Evolutionary conservation across 2,888 invertebrate genomes (phyloP), one percentile per base, ranked within the genome.

Genomic region (Drosophila sordidula): DNA sequence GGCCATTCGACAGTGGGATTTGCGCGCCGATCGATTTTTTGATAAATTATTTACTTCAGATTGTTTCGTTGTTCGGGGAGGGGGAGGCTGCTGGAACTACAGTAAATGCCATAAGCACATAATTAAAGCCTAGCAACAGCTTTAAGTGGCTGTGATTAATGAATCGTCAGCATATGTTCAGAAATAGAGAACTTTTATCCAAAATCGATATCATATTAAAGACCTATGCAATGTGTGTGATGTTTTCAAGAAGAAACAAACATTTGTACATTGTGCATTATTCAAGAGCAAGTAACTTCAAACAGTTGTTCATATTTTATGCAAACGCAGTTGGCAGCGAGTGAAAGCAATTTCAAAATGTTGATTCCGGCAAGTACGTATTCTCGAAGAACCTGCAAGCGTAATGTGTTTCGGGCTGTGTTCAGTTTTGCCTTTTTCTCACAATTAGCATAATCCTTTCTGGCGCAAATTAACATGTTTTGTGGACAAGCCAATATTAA

Each of bases 21-120:
- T 80, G 72, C 47, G 69, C n/a, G 56, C 57, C 63, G 68, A 85
- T 83, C 80, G 84, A 83, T 86, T 78, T 72, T 78, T 62, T 83
- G 87, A 86, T 86, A 80, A 83, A 86, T 86, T 86, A 86, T 83
- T 76, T 83, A 76, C 62, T 55, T 42, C 61, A 67, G 47, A 68
- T 47, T 62, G 42, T 16, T 9, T n/a, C 9, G 12, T 12, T 12
- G 11, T 12, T 16, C 4, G 26, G 26, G 39, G 22, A 9, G 29
- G 47, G 38, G n/a, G 14, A 12, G 6, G 50, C 32, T 6, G 11
- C 25, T n/a, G 29, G 56, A 77, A 79, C 70, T 81, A 55, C 18
- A 18, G 29, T 52, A 57, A 46, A 14, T 14, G 42, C 63, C 18
- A 16, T 44, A 54, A 50, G 72, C 65, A 70, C 64, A 77, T 67